Evolutionary conservation across 1,140 invertebrate species (phyloP).

Genomic region (Reticulitermes speratus): DNA sequence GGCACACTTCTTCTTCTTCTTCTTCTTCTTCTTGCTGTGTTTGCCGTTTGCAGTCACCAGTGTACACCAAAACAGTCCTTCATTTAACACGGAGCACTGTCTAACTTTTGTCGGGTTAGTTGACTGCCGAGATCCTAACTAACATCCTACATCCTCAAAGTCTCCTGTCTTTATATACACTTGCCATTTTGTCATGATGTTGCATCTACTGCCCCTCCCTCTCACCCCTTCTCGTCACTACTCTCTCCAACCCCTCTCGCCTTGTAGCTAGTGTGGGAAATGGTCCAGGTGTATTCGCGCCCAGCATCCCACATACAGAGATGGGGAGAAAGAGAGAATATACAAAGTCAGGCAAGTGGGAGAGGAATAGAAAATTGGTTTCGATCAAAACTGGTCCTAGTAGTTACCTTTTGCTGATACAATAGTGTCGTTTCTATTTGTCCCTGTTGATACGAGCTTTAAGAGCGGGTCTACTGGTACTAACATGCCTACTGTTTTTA

Average conservation of each 20-base stretch:
- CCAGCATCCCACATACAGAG: slow-evolving; percentile 13
- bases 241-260: background rate
- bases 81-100: too few species aligned
- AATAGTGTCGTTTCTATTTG: too few species aligned
- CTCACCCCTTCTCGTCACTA: background rate
- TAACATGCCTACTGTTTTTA: too few species aligned
- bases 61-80: too few species aligned
- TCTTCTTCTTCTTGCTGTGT: too few species aligned
- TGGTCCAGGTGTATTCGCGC: background rate
- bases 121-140: background rate
- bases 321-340: slow-evolving; percentile 2
- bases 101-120: background rate
- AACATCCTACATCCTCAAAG: background rate
- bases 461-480: too few species aligned
- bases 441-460: too few species aligned
- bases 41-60: too few species aligned
- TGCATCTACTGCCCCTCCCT: background rate
- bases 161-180: slow-evolving; percentile 18
- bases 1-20: background rate
- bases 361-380: background rate
- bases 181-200: slow-evolving; percentile 18
- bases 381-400: background rate
- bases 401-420: background rate
- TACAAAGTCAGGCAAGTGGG: background rate
- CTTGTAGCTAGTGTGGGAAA: slow-evolving; percentile 17